phyloP scores from a whole-genome alignment of 2,888 invertebrate genomes.

The Amphipoea oculea region DNA sequence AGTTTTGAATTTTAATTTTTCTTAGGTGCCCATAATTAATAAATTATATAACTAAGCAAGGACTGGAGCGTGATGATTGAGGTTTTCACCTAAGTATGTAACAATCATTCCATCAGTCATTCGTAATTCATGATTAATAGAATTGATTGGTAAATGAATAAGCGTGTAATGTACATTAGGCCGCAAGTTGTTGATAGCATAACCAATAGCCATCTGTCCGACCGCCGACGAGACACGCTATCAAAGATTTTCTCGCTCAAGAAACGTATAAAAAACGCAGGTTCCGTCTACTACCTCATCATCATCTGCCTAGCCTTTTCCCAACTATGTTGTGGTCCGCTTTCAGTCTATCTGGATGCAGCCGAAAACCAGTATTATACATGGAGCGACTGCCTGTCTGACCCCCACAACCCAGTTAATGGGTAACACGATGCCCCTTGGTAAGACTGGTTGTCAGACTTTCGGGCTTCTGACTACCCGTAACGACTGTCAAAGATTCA shows the following conservation, averaged over 20 bases:
- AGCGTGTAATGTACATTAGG: background rate
- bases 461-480: no score
- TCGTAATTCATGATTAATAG: background rate
- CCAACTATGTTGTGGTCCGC: no score
- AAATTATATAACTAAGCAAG: no score
- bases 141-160: background rate
- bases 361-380: no score
- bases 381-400: no score
- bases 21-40: background rate
- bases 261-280: background rate
- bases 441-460: no score
- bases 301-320: no score
- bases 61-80: background rate
- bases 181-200: no score
- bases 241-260: background rate
- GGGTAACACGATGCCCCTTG: no score
- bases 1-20: background rate
- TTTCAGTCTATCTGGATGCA: no score
- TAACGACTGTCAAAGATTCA: no score
- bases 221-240: background rate
- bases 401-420: no score
- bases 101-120: background rate
- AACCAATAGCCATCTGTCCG: background rate
- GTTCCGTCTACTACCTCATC: background rate
- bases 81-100: background rate